A percentile compares a stretch with the other conserved stretches of the same genome.
These are phyloP conservation scores for Acronicta psi DNA, from an alignment of 2,888 invertebrate genomes.

Conservation along the genomic window DNA sequence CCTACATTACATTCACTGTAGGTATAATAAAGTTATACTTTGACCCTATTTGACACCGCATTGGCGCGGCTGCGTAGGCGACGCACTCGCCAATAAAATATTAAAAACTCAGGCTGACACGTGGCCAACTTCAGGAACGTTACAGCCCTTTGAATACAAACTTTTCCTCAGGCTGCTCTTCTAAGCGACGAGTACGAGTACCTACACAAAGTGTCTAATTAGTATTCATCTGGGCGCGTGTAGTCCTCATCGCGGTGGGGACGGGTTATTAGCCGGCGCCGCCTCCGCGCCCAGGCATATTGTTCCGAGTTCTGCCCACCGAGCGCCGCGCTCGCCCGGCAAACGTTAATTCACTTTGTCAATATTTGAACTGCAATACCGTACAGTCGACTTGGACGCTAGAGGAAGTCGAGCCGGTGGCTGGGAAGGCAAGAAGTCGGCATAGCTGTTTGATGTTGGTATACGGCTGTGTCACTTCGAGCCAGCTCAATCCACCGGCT, in stretches of 20 bases:
- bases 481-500: conserved; percentile 92
- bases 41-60: conserved; percentile 27
- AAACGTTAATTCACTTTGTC: conserved; percentile 79
- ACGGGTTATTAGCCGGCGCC: conserved; percentile 89
- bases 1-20: conserved; percentile 6
- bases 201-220: conserved; percentile 84
- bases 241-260: conserved; percentile 87
- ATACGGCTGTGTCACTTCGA: conserved; percentile 95
- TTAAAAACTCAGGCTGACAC: conserved; percentile 28
- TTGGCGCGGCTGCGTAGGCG: conserved; percentile 30
- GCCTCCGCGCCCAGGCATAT: conserved; percentile 88
- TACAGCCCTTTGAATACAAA: conserved; percentile 54
- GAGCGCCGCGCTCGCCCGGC: conserved; percentile 83
- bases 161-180: conserved; percentile 54
- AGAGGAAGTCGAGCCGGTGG: conserved; percentile 82
- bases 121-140: conserved; percentile 34
- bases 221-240: conserved; percentile 89
- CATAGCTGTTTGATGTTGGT: conserved; percentile 93
- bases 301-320: conserved; percentile 86
- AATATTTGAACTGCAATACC: conserved; percentile 81
- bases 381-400: conserved; percentile 67
- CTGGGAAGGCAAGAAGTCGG: conserved; percentile 96
- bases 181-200: conserved; percentile 72
- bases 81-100: conserved; percentile 6
- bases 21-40: conserved; percentile 18